Conservation (phyloP, 2,113 vertebrate genomes). For the Petroica traversi region DNA sequence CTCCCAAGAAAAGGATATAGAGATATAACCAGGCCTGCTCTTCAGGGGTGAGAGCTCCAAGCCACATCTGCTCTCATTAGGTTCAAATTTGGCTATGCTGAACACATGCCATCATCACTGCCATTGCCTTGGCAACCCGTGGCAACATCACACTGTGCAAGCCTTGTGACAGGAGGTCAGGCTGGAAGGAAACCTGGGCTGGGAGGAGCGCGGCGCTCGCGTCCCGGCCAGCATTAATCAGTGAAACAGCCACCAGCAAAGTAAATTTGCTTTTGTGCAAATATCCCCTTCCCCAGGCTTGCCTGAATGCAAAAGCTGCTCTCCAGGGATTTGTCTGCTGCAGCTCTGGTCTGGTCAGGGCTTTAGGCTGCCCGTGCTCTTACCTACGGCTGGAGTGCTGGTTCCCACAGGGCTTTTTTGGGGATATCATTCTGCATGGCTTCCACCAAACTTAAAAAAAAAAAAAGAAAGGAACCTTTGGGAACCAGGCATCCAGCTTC, state of each 20-base stretch:
- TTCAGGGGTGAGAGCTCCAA: not conserved
- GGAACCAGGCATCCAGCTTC: not conserved
- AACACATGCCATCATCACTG: constrained; percentile 40
- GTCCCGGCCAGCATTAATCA: constrained; percentile 47
- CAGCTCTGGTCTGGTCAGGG: not conserved
- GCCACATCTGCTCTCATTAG: constrained; percentile 37
- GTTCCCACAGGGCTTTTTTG: not conserved
- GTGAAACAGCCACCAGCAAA: constrained; percentile 58
- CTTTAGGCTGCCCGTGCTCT: not conserved
- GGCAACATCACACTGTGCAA: constrained; percentile 16
- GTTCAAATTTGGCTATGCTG: constrained; percentile 53
- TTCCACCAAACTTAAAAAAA: not conserved
- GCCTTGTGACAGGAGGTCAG: constrained; percentile 35
- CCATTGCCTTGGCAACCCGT: constrained; percentile 51
- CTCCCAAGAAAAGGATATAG: not conserved
- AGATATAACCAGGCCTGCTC: not conserved
- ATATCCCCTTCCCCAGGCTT: constrained; percentile 57
- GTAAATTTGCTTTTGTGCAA: constrained; percentile 72
- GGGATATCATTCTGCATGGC: not conserved
- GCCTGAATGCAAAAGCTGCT: constrained; percentile 56
- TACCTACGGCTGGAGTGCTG: not conserved
- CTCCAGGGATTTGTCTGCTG: constrained; percentile 11
- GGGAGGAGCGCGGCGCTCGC: not conserved
- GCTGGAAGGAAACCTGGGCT: constrained; percentile 42
- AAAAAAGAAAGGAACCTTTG: not conserved